A percentile compares a stretch with the other conserved stretches of the same genome.
phyloP scores from a whole-genome alignment of 2,797 vertebrate genomes.

The Lepidocolaptes lacrymiger region DNA sequence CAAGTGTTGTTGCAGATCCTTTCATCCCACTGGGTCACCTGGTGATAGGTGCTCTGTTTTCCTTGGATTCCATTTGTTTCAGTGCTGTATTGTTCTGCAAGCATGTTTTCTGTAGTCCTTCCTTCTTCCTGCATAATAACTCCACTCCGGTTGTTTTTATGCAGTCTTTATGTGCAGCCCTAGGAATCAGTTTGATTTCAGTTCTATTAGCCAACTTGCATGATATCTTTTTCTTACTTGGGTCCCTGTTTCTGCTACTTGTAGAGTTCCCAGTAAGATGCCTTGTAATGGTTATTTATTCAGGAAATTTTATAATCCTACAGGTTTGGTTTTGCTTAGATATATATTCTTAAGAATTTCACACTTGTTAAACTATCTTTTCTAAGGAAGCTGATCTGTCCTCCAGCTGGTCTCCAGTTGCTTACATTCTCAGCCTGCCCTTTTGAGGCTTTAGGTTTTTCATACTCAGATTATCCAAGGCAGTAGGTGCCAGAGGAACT shows the following conservation, averaged over 20 bases:
- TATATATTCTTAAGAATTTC: not conserved
- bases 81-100: not conserved
- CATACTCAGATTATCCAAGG: not conserved
- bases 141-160: not conserved
- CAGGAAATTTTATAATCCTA: not conserved
- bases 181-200: not conserved
- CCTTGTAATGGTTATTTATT: not conserved
- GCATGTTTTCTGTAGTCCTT: not conserved
- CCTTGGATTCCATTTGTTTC: not conserved
- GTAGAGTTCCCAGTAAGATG: not conserved
- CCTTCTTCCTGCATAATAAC: not conserved
- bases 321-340: not conserved
- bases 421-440: not conserved
- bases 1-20: not conserved
- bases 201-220: not conserved
- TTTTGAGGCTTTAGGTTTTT: not conserved
- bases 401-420: not conserved
- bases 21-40: not conserved
- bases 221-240: not conserved
- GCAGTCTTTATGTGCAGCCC: not conserved
- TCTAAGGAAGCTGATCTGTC: not conserved
- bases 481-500: not conserved
- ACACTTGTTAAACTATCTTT: not conserved
- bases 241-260: not conserved
- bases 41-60: not conserved